A percentile compares a stretch with the other conserved stretches of the same genome.
Evolutionary conservation across 2,113 vertebrate species (phyloP).

Genomic region (Pelecanus crispus): DNA sequence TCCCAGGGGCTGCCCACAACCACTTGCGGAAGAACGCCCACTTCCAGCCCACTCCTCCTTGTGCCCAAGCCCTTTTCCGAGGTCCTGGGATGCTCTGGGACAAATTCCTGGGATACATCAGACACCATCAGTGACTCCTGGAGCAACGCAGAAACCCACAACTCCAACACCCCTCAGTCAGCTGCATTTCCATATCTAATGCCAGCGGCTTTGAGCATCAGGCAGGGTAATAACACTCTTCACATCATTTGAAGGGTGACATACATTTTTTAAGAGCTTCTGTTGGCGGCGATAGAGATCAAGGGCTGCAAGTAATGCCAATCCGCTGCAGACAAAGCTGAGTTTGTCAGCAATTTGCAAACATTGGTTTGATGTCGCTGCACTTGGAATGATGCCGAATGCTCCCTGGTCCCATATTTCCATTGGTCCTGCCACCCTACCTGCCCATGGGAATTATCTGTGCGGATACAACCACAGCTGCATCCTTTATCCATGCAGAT

Average conservation of each 20-base stretch:
- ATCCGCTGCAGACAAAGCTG: not conserved
- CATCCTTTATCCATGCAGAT: not conserved
- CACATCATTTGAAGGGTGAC: not conserved
- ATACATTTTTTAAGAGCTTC: not conserved
- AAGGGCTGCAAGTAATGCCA: not conserved
- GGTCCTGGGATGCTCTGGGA: not conserved
- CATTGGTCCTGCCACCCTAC: not conserved
- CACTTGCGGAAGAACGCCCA: accelerated
- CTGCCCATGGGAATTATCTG: not conserved
- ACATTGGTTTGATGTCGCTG: not conserved
- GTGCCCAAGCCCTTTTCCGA: not conserved
- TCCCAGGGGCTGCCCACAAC: not conserved
- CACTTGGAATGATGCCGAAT: not conserved
- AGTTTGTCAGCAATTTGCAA: not conserved
- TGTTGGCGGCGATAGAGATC: not conserved
- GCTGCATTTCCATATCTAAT: not conserved
- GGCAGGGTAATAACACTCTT: not conserved
- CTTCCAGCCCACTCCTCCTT: not conserved
- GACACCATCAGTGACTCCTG: not conserved
- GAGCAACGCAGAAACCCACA: not conserved
- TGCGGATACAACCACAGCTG: not conserved
- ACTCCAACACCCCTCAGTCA: not conserved
- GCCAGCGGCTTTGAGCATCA: accelerated
- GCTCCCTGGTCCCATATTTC: not conserved
- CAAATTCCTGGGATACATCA: not conserved